These are phyloP conservation scores for Cotesia chilonis DNA, from an alignment of 1,140 invertebrate species.

Conservation along the genomic window DNA sequence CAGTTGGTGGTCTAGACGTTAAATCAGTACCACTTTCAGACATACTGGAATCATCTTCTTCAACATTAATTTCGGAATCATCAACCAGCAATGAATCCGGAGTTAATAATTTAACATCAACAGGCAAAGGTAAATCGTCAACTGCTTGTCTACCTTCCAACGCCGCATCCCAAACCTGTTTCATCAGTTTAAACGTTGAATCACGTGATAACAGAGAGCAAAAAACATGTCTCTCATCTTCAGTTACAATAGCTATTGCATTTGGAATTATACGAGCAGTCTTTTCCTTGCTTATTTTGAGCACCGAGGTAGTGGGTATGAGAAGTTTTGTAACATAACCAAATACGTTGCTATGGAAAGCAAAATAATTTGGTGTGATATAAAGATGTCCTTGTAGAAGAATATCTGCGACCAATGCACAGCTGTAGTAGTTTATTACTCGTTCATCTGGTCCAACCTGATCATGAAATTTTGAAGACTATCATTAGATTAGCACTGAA, in stretches of 20 bases:
- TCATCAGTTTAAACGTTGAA: slow-evolving; percentile 85
- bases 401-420: slow-evolving; percentile 89
- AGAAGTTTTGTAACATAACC: slow-evolving; percentile 90
- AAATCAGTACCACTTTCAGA: slow-evolving; percentile 64
- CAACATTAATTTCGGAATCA: slow-evolving; percentile 53
- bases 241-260: slow-evolving; percentile 86
- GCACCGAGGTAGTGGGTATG: slow-evolving; percentile 82
- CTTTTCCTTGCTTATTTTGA: slow-evolving; percentile 89
- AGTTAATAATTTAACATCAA: slow-evolving; percentile 48
- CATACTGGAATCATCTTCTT: slow-evolving; percentile 65
- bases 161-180: slow-evolving; percentile 75
- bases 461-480: slow-evolving; percentile 53
- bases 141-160: slow-evolving; percentile 48
- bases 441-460: slow-evolving; percentile 78
- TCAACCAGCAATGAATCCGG: slow-evolving; percentile 53
- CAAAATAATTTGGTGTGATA: slow-evolving; percentile 92
- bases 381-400: slow-evolving; percentile 92
- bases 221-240: slow-evolving; percentile 87
- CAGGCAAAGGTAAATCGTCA: slow-evolving; percentile 47
- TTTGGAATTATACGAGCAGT: slow-evolving; percentile 91
- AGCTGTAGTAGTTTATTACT: slow-evolving; percentile 89
- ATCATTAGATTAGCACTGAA: slow-evolving; percentile 50
- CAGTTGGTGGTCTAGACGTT: slow-evolving; percentile 48
- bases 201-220: slow-evolving; percentile 88
- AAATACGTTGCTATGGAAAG: slow-evolving; percentile 95